Evolutionary conservation across 2,888 invertebrate genomes (phyloP), one percentile per base, ranked within the genome.

Genomic region (Campoplex capitator): DNA sequence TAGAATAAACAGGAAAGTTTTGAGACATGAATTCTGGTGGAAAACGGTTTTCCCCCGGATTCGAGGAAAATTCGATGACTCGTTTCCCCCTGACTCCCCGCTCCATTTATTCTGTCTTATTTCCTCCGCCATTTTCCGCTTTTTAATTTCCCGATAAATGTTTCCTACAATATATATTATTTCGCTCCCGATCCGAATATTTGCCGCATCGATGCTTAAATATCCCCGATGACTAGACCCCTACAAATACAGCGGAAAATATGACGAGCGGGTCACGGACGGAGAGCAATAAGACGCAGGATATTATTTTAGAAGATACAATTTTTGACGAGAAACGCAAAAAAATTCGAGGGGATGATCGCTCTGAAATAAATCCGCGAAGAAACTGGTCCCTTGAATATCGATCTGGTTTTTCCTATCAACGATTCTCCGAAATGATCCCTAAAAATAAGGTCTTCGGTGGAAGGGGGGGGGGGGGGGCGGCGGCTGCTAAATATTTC

Each of bases 111-210:
- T 38, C 74, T 28, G 9, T 65, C n/a, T 65, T 32, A 28, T 45
- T 65, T 51, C 28, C 11, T 23, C 35, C n/a, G 48, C 13, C n/a
- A 48, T 68, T 79, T 45, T 70, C 70, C 35, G 23, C 67, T 71
- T 48, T 23, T 71, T 56, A 42, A 54, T 67, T 56, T 70, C 70
- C 11, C 38, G 28, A 71, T 71, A 42, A 11, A 45, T 79, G n/a
- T 51, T 16, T 32, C 38, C 58, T 38, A 45, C 77, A 23, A 38
- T 23, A 23, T 23, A 23, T n/a, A 16, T 51, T 32, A 28, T 23
- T 35, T 16, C 11, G n/a, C 23, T 45, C 68, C 11, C n/a, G 9
- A n/a, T 68, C 38, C 18, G 23, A 70, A 70, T 42, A 70, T 42
- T 70, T 70, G 45, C 23, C 70, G 28, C 45, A 45, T 70, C 45